Base-by-base conservation (phyloP, 1,140 invertebrate genomes). In the Pollicipes pollicipes region DNA sequence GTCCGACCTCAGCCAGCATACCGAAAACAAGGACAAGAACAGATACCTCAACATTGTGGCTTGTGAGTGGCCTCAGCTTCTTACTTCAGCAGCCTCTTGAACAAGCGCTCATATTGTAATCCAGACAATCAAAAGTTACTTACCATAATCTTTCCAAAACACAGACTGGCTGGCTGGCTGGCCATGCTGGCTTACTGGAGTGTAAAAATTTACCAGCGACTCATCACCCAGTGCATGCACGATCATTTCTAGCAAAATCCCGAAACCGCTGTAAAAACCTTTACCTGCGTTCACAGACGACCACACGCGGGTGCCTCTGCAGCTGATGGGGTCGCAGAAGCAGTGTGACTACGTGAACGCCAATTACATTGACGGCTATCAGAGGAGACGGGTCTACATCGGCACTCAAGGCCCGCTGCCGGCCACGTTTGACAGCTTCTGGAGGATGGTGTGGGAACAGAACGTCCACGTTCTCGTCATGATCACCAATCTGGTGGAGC, bases 1-100 rank as follows among this genome's bases (percentile, higher is more conserved):
- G 26, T 90, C 90, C 68, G 91, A 94, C 76, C 87, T 90, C 80
- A 95, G 92, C 2, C 89, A 93, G 77, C 86, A 87, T 58, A 86
- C 90, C 76, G 93, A 96, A 76, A 97, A 97, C 79, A 90, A 93
- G 78, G 83, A 87, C 69, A 97, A 97, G 80, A 97, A 97, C 82
- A 85, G 95, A 79, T 97, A 97, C 80, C 83, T 94, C 26, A 97
- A 97, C 77, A 97, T 97, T 73, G 89, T 95, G 63, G 75, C 75
- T 29, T 76, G 75, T 76, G 66, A 74, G 75, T 74, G n/a, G n/a
- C n/a, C n/a, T n/a, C n/a, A n/a, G n/a, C n/a, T n/a, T n/a, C n/a
- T 76, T 64, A 74, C 74, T 74, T 29, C 6, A 31, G 35, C 68
- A 21, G 27, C n/a, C n/a, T n/a, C n/a, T n/a, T n/a, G n/a, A n/a